Conservation (phyloP, 2,113 vertebrate species). For the Thamnaconus septentrionalis region DNA sequence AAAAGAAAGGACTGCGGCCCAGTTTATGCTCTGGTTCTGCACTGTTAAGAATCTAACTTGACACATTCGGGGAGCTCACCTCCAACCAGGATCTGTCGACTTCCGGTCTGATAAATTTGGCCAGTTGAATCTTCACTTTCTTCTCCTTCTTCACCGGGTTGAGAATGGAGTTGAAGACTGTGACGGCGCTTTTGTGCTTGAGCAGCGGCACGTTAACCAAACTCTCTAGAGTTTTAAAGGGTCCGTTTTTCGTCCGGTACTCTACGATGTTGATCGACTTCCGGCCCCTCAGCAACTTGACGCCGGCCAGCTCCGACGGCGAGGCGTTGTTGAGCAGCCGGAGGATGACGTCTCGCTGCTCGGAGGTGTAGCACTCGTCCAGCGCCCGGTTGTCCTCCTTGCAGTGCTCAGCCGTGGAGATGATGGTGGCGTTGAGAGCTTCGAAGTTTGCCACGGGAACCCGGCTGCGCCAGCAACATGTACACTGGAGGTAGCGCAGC, state of each 20-base stretch:
- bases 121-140: slow-evolving; percentile 62
- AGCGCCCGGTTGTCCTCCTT: slow-evolving; percentile 48
- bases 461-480: slow-evolving; percentile 71
- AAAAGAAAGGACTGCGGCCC: too few species aligned
- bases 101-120: slow-evolving; percentile 78
- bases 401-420: slow-evolving; percentile 5
- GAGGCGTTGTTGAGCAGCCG: slow-evolving; percentile 74
- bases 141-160: slow-evolving; percentile 60
- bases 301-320: slow-evolving; percentile 63
- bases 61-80: slow-evolving; percentile 58
- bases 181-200: slow-evolving; percentile 75
- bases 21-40: too few species aligned
- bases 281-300: slow-evolving; percentile 75
- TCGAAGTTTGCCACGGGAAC: slow-evolving; percentile 48
- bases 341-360: slow-evolving; percentile 75
- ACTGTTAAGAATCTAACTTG: too few species aligned
- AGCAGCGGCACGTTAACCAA: slow-evolving; percentile 73
- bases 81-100: slow-evolving; percentile 73
- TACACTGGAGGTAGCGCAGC: slow-evolving; percentile 66
- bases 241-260: slow-evolving; percentile 72
- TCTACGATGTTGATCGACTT: slow-evolving; percentile 69
- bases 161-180: slow-evolving; percentile 77
- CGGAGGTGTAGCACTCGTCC: slow-evolving; percentile 68
- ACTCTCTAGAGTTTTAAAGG: slow-evolving; percentile 74
- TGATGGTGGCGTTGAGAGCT: slow-evolving; percentile 17